A percentile compares a stretch with the other conserved stretches of the same genome.
These are phyloP conservation scores for Lutraria lutraria DNA, from an alignment of 2,888 invertebrate species.

Conservation along the genomic window DNA sequence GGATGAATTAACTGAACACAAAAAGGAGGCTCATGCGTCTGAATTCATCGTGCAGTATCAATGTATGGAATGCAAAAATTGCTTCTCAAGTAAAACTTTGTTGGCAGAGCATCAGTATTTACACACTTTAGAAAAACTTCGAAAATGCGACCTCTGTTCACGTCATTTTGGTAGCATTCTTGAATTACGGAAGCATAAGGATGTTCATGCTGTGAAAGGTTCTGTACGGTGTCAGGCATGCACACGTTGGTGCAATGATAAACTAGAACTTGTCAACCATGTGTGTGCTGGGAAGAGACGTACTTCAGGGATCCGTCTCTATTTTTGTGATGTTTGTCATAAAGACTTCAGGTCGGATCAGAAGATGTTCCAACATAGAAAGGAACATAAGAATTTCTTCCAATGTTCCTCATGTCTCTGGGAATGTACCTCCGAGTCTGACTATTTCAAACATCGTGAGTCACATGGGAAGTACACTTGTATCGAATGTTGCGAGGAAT, in stretches of 20 bases:
- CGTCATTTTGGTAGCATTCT: constrained; percentile 50
- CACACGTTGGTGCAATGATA: constrained; percentile 57
- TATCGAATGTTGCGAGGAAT: constrained; percentile 61
- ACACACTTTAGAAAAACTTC: constrained; percentile 63
- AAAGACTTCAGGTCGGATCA: constrained; percentile 65
- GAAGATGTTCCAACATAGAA: constrained; percentile 62
- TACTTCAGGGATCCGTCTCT: constrained; percentile 42
- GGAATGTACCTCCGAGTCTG: constrained; percentile 54
- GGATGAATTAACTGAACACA: constrained; percentile 59
- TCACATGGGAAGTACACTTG: constrained; percentile 60
- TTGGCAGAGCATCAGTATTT: constrained; percentile 69
- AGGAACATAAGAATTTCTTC: constrained; percentile 64
- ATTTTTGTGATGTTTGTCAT: constrained; percentile 67
- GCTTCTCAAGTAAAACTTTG: constrained; percentile 64
- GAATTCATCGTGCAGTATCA: constrained; percentile 71
- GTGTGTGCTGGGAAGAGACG: constrained; percentile 52
- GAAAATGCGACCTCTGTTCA: constrained; percentile 66
- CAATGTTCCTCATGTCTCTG: constrained; percentile 60
- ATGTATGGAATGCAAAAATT: constrained; percentile 67
- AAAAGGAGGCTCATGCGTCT: constrained; percentile 58
- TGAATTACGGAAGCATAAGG: constrained; percentile 60
- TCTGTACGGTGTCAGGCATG: constrained; percentile 55
- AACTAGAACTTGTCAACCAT: constrained; percentile 56
- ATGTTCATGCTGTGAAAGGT: constrained; percentile 61
- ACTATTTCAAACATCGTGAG: constrained; percentile 65